Percentiles rank a stretch among this genome's conserved stretches.
Evolutionary conservation across 92 coral and sea anemone species (phyloP).

Genomic region (Epizoanthus rinbou): DNA sequence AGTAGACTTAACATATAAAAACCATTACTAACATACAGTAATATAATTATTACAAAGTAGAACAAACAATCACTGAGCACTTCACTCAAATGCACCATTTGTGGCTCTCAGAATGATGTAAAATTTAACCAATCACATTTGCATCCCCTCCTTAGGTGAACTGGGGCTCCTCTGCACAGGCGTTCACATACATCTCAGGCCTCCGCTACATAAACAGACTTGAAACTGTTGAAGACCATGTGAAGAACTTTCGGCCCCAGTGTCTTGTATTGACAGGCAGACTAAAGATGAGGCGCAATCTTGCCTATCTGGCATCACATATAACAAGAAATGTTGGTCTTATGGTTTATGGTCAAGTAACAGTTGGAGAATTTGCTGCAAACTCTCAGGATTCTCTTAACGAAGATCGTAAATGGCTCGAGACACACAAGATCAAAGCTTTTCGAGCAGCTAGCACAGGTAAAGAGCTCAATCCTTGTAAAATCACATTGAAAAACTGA

Average conservation of each 20-base stretch:
- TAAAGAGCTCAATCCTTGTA: background rate
- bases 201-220: constrained; percentile 77
- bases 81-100: too few species aligned
- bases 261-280: constrained; percentile 88
- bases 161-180: constrained; percentile 99
- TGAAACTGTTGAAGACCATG: constrained; percentile 86
- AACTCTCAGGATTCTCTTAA: constrained; percentile 52
- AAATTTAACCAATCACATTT: background rate
- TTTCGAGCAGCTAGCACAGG: constrained; percentile 87
- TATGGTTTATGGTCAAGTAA: constrained; percentile 86
- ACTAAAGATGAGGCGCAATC: constrained; percentile 68
- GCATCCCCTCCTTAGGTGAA: constrained; percentile 57
- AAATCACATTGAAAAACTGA: background rate
- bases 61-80: too few species aligned
- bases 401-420: constrained; percentile 80
- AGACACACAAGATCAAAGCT: constrained; percentile 81
- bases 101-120: too few species aligned
- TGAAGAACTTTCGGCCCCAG: constrained; percentile 98
- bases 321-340: constrained; percentile 90
- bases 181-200: constrained; percentile 84
- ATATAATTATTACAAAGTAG: too few species aligned
- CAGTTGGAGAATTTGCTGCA: constrained; percentile 45
- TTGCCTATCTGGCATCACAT: constrained; percentile 81
- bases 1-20: too few species aligned
- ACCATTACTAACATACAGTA: too few species aligned